phyloP scores from a whole-genome alignment of 1,140 invertebrate genomes.

The Bombus waltoni region DNA sequence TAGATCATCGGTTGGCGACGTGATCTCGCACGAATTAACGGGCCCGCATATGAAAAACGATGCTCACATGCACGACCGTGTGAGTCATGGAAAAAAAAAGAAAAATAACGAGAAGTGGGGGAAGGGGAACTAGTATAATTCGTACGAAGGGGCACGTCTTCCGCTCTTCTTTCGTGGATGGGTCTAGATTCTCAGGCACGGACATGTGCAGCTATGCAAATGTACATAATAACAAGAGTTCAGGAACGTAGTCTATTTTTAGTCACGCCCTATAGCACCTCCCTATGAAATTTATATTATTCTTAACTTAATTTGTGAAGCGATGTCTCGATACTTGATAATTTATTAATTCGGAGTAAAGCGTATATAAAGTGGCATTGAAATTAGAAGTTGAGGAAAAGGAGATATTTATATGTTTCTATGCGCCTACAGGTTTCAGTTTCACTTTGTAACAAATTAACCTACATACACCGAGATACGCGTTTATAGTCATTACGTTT shows the following conservation, averaged over 20 bases:
- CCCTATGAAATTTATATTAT: background rate
- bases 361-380: too few species aligned
- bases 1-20: slow-evolving; percentile 63
- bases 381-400: background rate
- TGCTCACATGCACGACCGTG: slow-evolving; percentile 34
- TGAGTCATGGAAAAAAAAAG: slow-evolving; percentile 49
- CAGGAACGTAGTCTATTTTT: slow-evolving; percentile 32
- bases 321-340: background rate
- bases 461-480: background rate
- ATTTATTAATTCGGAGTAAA: background rate
- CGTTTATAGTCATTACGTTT: too few species aligned
- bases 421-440: background rate
- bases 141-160: slow-evolving; percentile 71
- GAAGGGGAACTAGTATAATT: slow-evolving; percentile 47
- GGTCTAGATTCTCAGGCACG: slow-evolving; percentile 70
- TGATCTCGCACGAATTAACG: slow-evolving; percentile 78
- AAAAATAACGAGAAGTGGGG: slow-evolving; percentile 38
- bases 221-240: slow-evolving; percentile 48
- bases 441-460: background rate
- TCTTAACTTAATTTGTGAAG: too few species aligned
- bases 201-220: slow-evolving; percentile 74
- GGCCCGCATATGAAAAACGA: slow-evolving; percentile 66
- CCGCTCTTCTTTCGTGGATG: slow-evolving; percentile 60
- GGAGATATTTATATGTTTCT: background rate
- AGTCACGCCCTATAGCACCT: background rate